phyloP scores from a whole-genome alignment of 2,113 vertebrate species.

The Micromys minutus region DNA sequence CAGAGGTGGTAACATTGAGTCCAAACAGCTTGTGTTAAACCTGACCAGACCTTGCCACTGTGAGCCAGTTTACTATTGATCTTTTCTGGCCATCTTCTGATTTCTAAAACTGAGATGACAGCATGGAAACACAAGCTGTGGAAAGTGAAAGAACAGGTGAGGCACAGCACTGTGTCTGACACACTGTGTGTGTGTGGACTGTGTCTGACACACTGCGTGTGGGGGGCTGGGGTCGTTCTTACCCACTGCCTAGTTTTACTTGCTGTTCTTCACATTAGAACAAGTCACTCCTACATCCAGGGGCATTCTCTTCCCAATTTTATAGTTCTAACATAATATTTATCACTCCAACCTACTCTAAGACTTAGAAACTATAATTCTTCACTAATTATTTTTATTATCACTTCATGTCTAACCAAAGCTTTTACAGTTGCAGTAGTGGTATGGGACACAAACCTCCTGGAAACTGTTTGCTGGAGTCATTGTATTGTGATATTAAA shows the following conservation, averaged over 20 bases:
- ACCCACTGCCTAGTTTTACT: accelerated
- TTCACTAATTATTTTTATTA: background rate
- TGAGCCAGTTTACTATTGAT: accelerated
- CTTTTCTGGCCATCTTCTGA: background rate
- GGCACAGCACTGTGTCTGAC: accelerated
- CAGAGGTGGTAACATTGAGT: background rate
- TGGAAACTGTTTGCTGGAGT: background rate
- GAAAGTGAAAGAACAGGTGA: background rate
- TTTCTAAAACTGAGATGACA: background rate
- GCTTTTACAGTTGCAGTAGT: background rate
- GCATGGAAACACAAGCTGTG: accelerated
- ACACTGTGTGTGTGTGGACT: accelerated
- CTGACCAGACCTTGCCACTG: no score
- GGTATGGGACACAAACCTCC: background rate
- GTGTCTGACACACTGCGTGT: accelerated
- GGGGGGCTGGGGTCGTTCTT: accelerated
- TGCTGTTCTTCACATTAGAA: background rate
- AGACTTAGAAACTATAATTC: background rate
- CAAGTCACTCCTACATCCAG: background rate
- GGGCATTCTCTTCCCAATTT: no score
- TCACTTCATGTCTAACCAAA: background rate
- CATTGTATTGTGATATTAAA: background rate
- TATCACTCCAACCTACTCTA: background rate
- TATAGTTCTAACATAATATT: background rate
- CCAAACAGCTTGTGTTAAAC: background rate